A percentile compares a stretch with the other conserved stretches of the same genome.
These are phyloP conservation scores for Phenganax stokvisi DNA, from an alignment of 92 coral and sea anemone genomes.

Conservation along the genomic window DNA sequence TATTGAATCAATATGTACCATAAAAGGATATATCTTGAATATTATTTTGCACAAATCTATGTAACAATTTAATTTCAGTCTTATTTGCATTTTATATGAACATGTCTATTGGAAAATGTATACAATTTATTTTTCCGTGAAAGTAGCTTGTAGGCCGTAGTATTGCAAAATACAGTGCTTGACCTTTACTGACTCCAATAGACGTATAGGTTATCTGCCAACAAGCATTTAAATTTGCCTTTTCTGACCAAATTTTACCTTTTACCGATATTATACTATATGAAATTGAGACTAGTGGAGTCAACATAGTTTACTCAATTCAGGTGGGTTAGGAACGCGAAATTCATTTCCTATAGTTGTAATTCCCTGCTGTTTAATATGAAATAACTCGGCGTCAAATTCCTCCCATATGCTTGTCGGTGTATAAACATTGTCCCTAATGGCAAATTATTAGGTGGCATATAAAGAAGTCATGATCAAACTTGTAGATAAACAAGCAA, in stretches of 20 bases:
- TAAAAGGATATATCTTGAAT: neutral
- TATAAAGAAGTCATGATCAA: neutral
- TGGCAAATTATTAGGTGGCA: constrained; percentile 4
- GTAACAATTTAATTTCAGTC: too few species aligned
- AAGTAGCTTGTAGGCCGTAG: too few species aligned
- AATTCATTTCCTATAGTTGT: constrained; percentile 19
- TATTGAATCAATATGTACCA: neutral
- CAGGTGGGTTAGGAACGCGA: neutral
- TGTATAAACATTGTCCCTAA: constrained; percentile 9
- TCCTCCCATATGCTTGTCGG: neutral
- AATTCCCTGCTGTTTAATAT: constrained; percentile 36
- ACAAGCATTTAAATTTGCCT: neutral
- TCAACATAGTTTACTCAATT: neutral
- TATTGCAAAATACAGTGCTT: neutral
- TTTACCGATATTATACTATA: neutral
- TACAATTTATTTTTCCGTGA: too few species aligned
- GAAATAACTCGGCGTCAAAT: neutral
- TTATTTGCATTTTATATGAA: too few species aligned
- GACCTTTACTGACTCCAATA: neutral
- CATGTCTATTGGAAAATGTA: too few species aligned
- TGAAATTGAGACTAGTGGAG: neutral
- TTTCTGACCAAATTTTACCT: neutral
- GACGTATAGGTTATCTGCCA: neutral
- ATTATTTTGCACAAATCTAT: too few species aligned
- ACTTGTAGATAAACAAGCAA: neutral